Evolutionary conservation across 2,113 vertebrate genomes (phyloP), one percentile per base, ranked within the genome.

Genomic region (Myotis lucifugus): DNA sequence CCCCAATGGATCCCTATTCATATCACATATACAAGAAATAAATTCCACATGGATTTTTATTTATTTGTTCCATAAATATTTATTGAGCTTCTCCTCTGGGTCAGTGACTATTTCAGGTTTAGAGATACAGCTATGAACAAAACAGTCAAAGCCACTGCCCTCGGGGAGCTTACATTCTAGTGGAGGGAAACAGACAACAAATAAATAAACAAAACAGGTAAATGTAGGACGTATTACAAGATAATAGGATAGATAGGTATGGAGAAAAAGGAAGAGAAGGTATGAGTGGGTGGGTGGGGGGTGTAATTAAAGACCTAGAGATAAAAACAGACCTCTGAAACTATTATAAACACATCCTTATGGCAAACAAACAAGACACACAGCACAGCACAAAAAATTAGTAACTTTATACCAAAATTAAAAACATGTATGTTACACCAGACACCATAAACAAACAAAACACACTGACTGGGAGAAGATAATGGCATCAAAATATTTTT

Each of bases 21-120:
- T 5, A 85, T 4, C n/a, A 95, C 17, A 88, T 17, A 92, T 18
- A 90, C 64, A 67, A 86, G 83, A 87, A 89, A 93, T 40, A 77
- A 93, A 85, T 69, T 93, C 87, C 88, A 92, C 64, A 34, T 77
- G 29, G n/a, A 54, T 93, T 89, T 92, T 29, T 90, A 67, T 96
- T 95, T 93, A 94, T 97, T 95, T 96, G 40, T 96, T 83, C 76
- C 86, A 85, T 52, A 95, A 90, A 32, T 59, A 79, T 95, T 97
- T 95, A 97, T 95, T 97, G 56, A 92, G 69, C 48, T 88, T 56
- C 77, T 88, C 27, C 54, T 85, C 46, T 56, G 70, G 54, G 52
- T 42, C 82, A 82, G 48, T 66, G 48, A 82, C 67, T 88, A 66
- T 70, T 83, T 21, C 72, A 94, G 54, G 23, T 8, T 76, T 54